These are phyloP conservation scores for Sphinx pinastri DNA, from an alignment of 2,888 invertebrate genomes.

Conservation along the genomic window DNA sequence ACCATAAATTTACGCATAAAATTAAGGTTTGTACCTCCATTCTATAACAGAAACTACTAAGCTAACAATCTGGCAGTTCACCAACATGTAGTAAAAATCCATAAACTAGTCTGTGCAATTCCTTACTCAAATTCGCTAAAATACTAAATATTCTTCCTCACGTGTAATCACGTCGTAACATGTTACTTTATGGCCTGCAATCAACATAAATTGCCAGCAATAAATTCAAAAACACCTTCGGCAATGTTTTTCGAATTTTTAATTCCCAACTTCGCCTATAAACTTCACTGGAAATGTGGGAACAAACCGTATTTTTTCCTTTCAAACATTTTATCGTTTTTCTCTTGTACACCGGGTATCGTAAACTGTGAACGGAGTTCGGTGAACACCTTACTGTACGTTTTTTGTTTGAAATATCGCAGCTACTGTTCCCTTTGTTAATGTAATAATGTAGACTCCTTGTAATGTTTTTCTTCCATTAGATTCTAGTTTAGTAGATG, in stretches of 20 bases:
- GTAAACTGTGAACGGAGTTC: constrained; percentile 54
- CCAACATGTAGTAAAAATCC: neutral
- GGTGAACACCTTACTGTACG: constrained; percentile 44
- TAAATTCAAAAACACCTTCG: constrained; percentile 30
- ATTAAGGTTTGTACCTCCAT: too few species aligned
- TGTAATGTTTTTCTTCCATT: neutral
- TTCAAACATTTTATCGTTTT: constrained; percentile 53
- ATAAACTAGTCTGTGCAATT: neutral
- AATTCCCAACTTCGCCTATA: constrained; percentile 39
- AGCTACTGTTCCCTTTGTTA: constrained; percentile 13
- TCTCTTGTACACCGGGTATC: constrained; percentile 49
- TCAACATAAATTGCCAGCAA: constrained; percentile 23
- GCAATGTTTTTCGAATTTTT: constrained; percentile 30
- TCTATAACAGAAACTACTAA: too few species aligned
- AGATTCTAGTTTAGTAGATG: neutral
- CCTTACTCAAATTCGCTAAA: neutral
- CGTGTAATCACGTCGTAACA: constrained; percentile 10
- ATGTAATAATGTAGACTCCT: constrained; percentile 17
- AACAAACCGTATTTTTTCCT: constrained; percentile 43
- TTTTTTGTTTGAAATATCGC: constrained; percentile 37
- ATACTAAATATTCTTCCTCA: neutral
- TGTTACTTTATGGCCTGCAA: constrained; percentile 11
- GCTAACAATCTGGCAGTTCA: too few species aligned
- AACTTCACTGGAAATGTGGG: constrained; percentile 33
- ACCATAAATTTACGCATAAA: too few species aligned